These are phyloP conservation scores for Elanoides forficatus DNA, from an alignment of 2,113 vertebrate genomes.

Conservation along the genomic window DNA sequence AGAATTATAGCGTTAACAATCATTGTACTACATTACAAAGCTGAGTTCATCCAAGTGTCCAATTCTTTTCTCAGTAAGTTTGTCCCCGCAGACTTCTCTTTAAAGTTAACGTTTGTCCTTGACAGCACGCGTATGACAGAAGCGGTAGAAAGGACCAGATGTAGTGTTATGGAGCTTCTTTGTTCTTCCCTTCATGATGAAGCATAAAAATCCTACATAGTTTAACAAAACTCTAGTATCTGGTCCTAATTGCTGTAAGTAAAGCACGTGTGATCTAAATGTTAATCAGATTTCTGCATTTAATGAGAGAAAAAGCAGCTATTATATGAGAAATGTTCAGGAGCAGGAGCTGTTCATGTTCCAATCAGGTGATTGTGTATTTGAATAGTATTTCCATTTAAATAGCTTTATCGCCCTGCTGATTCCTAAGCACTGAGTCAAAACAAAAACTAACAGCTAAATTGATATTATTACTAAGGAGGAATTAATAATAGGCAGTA, in stretches of 20 bases:
- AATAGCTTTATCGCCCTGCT: slow-evolving; percentile 47
- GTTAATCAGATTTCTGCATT: slow-evolving; percentile 66
- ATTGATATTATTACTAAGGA: slow-evolving; percentile 55
- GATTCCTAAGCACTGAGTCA: slow-evolving; percentile 61
- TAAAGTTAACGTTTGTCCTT: slow-evolving; percentile 43
- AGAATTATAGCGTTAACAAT: not conserved
- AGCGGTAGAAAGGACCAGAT: not conserved
- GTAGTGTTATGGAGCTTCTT: slow-evolving; percentile 36
- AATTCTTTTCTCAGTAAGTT: not conserved
- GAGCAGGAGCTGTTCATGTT: slow-evolving; percentile 22
- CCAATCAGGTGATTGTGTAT: slow-evolving; percentile 37
- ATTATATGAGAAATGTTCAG: slow-evolving; percentile 56
- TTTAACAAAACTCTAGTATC: slow-evolving; percentile 54
- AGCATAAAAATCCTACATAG: slow-evolving; percentile 33
- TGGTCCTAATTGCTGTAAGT: slow-evolving; percentile 66
- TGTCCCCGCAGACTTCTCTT: slow-evolving; percentile 41
- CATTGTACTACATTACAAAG: not conserved
- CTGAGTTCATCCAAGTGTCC: not conserved
- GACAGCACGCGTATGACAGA: not conserved
- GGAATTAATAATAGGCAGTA: slow-evolving; percentile 46
- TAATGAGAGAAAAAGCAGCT: slow-evolving; percentile 67
- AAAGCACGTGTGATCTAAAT: slow-evolving; percentile 59
- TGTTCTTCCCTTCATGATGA: slow-evolving; percentile 50
- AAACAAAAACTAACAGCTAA: slow-evolving; percentile 54
- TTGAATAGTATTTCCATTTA: slow-evolving; percentile 55